Percentiles rank a stretch among this genome's conserved stretches.
Evolutionary conservation across 1,140 invertebrate species (phyloP).

Genomic region (Pararge aegeria): DNA sequence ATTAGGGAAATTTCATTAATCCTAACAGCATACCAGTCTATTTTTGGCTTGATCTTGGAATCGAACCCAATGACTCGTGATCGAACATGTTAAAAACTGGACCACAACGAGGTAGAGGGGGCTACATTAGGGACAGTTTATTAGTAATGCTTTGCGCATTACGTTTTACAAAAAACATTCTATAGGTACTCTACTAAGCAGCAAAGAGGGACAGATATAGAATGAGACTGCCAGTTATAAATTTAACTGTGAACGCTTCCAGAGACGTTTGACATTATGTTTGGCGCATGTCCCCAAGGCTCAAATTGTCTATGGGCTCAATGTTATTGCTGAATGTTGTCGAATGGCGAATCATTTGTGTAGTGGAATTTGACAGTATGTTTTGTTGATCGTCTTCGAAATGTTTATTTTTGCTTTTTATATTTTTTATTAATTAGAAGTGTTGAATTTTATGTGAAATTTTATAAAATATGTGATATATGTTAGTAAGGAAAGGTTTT

Average conservation of each 20-base stretch:
- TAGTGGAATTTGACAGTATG: neutral
- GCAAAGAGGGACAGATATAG: neutral
- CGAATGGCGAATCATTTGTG: too few relatives aligned
- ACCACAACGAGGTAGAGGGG: too few relatives aligned
- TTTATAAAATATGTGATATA: neutral
- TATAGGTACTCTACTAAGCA: neutral
- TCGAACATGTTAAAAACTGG: too few relatives aligned
- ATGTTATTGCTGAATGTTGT: too few relatives aligned
- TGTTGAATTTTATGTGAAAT: neutral
- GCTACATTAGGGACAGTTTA: too few relatives aligned
- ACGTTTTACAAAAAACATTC: too few relatives aligned
- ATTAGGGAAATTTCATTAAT: too few relatives aligned
- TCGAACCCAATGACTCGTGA: too few relatives aligned
- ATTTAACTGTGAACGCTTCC: conserved; percentile 33
- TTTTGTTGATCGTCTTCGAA: neutral
- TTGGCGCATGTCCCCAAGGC: neutral
- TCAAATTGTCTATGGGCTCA: too few relatives aligned
- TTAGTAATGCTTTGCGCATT: too few relatives aligned
- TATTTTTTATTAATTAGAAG: neutral
- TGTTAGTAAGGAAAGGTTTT: neutral
- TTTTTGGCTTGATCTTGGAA: too few relatives aligned
- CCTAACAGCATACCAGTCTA: too few relatives aligned
- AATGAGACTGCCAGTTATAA: conserved; percentile 5
- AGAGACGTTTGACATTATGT: conserved; percentile 31
- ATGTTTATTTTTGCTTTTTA: neutral